phyloP scores from a whole-genome alignment of 2,113 vertebrate species.

The Aegypius monachus region DNA sequence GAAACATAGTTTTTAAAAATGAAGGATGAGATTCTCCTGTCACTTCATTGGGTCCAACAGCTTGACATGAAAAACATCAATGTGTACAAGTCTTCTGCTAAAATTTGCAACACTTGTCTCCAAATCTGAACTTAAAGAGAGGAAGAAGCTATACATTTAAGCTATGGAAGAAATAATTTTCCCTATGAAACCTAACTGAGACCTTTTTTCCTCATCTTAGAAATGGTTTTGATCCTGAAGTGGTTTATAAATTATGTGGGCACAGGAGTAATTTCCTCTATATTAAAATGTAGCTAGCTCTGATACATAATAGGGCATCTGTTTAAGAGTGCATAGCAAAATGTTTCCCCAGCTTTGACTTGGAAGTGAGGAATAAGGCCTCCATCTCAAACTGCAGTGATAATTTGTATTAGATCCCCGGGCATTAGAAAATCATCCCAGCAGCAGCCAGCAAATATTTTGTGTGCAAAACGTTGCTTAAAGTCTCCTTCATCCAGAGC shows the following conservation, averaged over 20 bases:
- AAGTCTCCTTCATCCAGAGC: not conserved
- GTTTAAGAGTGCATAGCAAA: not conserved
- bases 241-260: not conserved
- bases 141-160: not conserved
- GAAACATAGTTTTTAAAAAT: not conserved
- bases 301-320: not conserved
- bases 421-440: not conserved
- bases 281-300: not conserved
- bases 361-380: not conserved
- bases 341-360: not conserved
- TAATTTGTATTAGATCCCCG: not conserved
- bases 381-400: not conserved
- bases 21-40: not conserved
- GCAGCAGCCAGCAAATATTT: not conserved
- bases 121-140: not conserved
- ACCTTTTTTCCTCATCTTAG: not conserved
- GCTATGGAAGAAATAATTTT: not conserved
- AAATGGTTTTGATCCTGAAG: not conserved
- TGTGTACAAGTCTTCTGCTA: not conserved
- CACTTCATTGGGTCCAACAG: not conserved
- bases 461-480: not conserved
- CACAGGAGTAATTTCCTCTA: not conserved
- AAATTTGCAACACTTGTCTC: not conserved
- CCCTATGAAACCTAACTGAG: not conserved
- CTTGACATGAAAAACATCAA: not conserved